Base-by-base conservation (phyloP, 2,888 invertebrate species). In the Notocelia uddmanniana region DNA sequence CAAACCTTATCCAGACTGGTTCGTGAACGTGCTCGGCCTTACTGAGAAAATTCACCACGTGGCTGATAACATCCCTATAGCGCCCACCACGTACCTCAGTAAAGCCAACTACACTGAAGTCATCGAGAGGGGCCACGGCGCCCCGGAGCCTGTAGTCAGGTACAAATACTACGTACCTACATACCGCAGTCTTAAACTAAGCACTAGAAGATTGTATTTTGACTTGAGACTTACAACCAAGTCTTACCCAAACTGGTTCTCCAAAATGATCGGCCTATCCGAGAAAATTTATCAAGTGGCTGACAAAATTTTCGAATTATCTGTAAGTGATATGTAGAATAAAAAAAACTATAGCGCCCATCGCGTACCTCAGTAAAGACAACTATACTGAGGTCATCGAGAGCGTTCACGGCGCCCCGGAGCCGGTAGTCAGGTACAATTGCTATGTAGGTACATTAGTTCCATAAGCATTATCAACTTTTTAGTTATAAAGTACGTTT, bases 311-410 rank as follows among this genome's bases (percentile, higher is more conserved):
- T n/a, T n/a, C n/a, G n/a, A n/a, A n/a, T n/a, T n/a, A n/a, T n/a
- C n/a, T n/a, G n/a, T n/a, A n/a, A n/a, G n/a, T n/a, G n/a, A n/a
- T n/a, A n/a, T n/a, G n/a, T n/a, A n/a, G n/a, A n/a, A n/a, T n/a
- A 76, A 95, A 96, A 60, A 95, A 95, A 63, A 95, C 95, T 64
- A 94, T 95, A 74, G 90, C 82, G 34, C 96, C 96, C 0, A 88
- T 90, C 18, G 91, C 94, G 60, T 96, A 96, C 74, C 86, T 96
- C 77, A 91, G 92, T 76, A 94, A 95, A 76, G 95, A 96, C 26
- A 95, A 96, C 83, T 96, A 96, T 83, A 94, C 95, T 54, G 96
- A 95, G 81, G 96, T 96, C 64, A 96, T 96, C 70, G 97, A 96
- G 83, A 94, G 97, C 73, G 96, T 96, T 69, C 96, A 95, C 58